Conservation (phyloP, 2,888 invertebrate genomes). For the Drosophila kanekoi region DNA sequence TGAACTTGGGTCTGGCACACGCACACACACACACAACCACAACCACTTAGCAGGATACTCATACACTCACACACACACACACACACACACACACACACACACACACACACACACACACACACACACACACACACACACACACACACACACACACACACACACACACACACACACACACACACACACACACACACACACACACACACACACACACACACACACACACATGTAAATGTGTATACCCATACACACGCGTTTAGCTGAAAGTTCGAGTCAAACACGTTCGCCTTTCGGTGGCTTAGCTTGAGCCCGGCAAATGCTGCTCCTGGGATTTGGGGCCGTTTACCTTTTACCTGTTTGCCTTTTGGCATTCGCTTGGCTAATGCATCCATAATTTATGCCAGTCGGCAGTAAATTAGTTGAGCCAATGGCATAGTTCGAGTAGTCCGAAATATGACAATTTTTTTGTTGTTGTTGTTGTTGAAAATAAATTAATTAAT, state of each 20-base stretch:
- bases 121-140: background rate
- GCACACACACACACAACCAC: background rate
- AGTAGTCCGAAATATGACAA: background rate
- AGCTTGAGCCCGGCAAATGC: background rate
- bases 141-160: background rate
- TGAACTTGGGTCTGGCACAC: background rate
- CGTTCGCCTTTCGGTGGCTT: background rate
- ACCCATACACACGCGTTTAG: background rate
- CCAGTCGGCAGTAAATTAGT: background rate
- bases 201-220: background rate
- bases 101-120: background rate
- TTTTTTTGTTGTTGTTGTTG: too few species aligned
- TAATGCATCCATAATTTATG: conserved; percentile 3
- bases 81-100: background rate
- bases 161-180: background rate
- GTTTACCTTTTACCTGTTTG: background rate
- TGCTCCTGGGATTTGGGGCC: background rate
- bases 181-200: background rate
- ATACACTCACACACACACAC: background rate
- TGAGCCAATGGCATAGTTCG: background rate
- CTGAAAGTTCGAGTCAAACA: background rate
- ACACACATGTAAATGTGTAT: background rate
- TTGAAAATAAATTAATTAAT: background rate
- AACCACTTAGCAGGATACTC: background rate
- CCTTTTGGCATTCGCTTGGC: background rate